Evolutionary conservation across 2,888 invertebrate species (phyloP).

Genomic region (Ceratothoa steindachneri): DNA sequence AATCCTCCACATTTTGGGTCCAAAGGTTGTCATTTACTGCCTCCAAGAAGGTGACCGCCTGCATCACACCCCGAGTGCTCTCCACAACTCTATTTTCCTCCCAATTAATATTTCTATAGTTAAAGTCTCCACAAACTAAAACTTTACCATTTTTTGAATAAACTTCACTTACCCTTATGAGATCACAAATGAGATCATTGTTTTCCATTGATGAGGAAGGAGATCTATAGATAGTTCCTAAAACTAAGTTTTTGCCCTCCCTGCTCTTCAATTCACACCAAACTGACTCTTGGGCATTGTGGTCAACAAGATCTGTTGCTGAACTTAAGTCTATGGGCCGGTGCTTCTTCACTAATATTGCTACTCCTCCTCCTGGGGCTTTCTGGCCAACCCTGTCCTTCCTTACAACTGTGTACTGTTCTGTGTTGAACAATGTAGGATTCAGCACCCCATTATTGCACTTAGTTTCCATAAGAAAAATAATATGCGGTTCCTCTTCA

Average conservation of each 20-base stretch:
- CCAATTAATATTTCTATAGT: constrained; percentile 20
- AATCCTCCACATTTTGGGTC: constrained; percentile 16
- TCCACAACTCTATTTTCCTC: constrained; percentile 16
- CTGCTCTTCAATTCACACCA: constrained; percentile 12
- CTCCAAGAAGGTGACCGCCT: constrained; percentile 17
- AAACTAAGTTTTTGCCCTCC: neutral
- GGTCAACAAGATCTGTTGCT: neutral
- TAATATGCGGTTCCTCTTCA: constrained; percentile 18
- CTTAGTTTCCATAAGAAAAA: constrained; percentile 18
- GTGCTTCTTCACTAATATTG: neutral
- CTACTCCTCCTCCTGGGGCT: constrained; percentile 19
- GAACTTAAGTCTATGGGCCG: neutral
- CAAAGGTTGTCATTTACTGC: constrained; percentile 13
- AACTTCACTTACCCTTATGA: constrained; percentile 15
- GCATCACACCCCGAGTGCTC: constrained; percentile 4
- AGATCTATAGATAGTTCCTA: constrained; percentile 13
- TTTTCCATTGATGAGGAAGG: constrained; percentile 5
- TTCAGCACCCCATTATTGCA: constrained; percentile 1
- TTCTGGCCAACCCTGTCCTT: constrained; percentile 5
- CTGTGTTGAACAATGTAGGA: neutral
- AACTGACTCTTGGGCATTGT: constrained; percentile 8
- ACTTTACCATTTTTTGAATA: neutral
- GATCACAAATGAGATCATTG: constrained; percentile 16
- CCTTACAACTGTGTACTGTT: neutral
- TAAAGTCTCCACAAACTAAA: constrained; percentile 21